Evolutionary conservation across 2,113 vertebrate genomes (phyloP), one percentile per base, ranked within the genome.

Genomic region (Vireo altiloquus): DNA sequence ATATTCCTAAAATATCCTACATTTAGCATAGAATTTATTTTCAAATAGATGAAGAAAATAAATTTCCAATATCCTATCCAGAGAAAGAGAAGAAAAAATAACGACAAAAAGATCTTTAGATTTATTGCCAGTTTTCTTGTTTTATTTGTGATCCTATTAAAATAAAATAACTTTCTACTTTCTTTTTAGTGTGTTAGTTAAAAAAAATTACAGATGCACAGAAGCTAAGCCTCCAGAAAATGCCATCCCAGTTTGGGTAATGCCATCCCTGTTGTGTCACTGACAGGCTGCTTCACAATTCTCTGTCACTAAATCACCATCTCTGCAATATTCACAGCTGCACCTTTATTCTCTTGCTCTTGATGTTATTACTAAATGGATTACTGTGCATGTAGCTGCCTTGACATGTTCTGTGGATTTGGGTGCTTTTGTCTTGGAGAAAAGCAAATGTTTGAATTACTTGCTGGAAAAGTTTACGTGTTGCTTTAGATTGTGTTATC

Each of bases 381-480:
- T 64, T 87, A 72, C 10, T 63, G 28, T 85, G 47, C 53, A 76
- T 20, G 39, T 8, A 74, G 50, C 40, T 54, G 59, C 69, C 40
- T 19, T 74, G 69, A n/a, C 82, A 56, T 10, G 20, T 24, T 49
- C 15, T 65, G 27, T 44, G 33, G 23, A 59, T 87, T 60, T 30
- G 25, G 40, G 14, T 1, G 15, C 54, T 59, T 82, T 71, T 44
- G 28, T 87, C 50, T 59, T 33, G 33, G 15, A 30, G 64, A 66
- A 70, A 79, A 95, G 77, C 27, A 92, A 88, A 78, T 33, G 16
- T 80, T 90, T 84, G 74, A 85, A 52, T 71, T 72, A 74, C 21
- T 87, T 54, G 50, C 42, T 59, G 25, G 39, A 59, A 87, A 89
- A 88, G 24, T 47, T 82, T 50, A 61, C 0, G 0, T 78, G 33